Percentiles rank a stretch among this genome's conserved stretches.
phyloP scores from a whole-genome alignment of 2,113 vertebrate species.

The Rhineura floridana region DNA sequence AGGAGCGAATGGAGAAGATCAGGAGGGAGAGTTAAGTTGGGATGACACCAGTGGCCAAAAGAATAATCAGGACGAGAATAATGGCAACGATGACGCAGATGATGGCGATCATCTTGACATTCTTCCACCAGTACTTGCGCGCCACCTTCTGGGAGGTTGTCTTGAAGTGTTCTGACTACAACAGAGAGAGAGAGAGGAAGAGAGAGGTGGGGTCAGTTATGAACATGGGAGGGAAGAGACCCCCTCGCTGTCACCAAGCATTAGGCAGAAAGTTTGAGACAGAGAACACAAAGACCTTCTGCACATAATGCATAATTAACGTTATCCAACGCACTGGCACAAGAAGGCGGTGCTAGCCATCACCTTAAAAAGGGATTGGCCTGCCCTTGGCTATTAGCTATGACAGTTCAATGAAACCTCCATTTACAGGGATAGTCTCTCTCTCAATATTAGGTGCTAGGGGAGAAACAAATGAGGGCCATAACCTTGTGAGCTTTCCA shows the following conservation, averaged over 20 bases:
- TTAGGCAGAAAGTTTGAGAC: background rate
- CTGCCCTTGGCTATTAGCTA: background rate
- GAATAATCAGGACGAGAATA: conserved; percentile 86
- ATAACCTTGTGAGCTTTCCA: background rate
- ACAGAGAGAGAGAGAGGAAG: background rate
- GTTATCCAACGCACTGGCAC: too few relatives aligned
- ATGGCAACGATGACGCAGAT: conserved; percentile 84
- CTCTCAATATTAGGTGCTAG: background rate
- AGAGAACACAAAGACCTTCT: background rate
- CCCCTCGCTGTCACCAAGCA: background rate
- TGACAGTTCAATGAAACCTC: too few relatives aligned
- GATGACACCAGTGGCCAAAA: conserved; percentile 86
- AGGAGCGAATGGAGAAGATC: background rate
- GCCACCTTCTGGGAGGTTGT: conserved; percentile 92
- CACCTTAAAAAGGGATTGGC: background rate
- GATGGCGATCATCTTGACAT: conserved; percentile 86
- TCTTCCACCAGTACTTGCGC: conserved; percentile 94
- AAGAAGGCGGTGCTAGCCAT: too few relatives aligned
- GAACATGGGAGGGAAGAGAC: background rate
- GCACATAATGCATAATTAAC: too few relatives aligned
- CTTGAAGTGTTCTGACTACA: conserved; percentile 92
- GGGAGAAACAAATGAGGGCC: background rate
- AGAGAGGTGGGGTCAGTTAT: background rate
- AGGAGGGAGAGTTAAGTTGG: conserved; percentile 64
- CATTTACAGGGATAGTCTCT: too few relatives aligned